Evolutionary conservation across 2,888 invertebrate species (phyloP), one percentile per base, ranked within the genome.

Genomic region (Plagodis pulveraria): DNA sequence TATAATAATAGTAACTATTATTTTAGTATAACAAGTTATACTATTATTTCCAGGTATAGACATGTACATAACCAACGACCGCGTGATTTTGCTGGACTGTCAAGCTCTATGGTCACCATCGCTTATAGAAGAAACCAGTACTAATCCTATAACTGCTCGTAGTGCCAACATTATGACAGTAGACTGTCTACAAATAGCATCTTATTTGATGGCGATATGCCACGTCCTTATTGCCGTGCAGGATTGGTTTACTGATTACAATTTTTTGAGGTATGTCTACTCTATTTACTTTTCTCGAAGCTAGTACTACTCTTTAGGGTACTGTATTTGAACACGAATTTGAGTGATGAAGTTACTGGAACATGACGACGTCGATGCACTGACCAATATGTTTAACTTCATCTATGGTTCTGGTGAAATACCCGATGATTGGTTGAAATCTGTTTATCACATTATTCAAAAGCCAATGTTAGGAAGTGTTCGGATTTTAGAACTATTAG

Each of bases 241-340:
- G 77, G 98, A 99, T 81, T 98, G 97, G 95, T 97, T 97, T 78
- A 94, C 96, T 5, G 98, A 98, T 86, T 95, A 97, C 58, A 97
- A 97, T 83, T 93, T 96, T 74, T 81, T 96, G 63, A 96, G 97
- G 95, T 95, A 74, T 48, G 52, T 43, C 6, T 12, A 6, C 12
- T 6, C 6, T 12, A 8, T n/a, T 34, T 12, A 36, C 38, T 9
- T 9, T 1, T 8, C 1, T 9, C 6, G 7, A 8, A 38, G 38
- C 6, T 38, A 38, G 9, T 38, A 5, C 6, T 38, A 8, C 22
- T 22, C 4, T 22, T 22, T 22, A 22, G 2, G 22, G 22, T 22
- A 2, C 22, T 22, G 22, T 22, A 22, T 22, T 22, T 22, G 22
- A 22, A 22, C 4, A 22, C 1, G 22, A 22, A n/a, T n/a, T n/a